phyloP scores from a whole-genome alignment of 2,888 invertebrate genomes.

The Halictus ligatus region DNA sequence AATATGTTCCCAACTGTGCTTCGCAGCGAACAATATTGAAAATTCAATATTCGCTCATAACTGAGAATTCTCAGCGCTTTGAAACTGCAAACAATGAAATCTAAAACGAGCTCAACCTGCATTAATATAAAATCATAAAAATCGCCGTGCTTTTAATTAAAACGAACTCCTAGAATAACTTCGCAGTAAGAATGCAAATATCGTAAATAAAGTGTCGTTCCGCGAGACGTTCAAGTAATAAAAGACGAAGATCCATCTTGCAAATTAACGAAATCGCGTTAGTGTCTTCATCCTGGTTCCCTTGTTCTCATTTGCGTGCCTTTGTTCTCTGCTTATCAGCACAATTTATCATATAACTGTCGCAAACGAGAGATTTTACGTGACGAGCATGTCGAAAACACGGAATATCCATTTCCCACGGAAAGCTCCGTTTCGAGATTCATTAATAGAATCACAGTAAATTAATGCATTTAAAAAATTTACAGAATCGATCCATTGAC shows the following conservation, averaged over 20 bases:
- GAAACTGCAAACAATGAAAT: constrained; percentile 1
- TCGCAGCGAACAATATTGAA: background rate
- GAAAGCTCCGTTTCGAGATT: background rate
- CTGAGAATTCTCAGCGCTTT: background rate
- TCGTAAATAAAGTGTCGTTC: background rate
- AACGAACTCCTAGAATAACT: background rate
- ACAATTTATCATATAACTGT: background rate
- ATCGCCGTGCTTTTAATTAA: background rate
- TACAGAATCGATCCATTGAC: background rate
- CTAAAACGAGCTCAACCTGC: background rate
- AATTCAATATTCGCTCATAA: constrained; percentile 7
- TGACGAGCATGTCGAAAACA: background rate
- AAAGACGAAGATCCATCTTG: background rate
- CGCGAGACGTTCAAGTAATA: background rate
- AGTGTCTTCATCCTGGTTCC: background rate
- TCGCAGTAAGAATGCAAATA: background rate
- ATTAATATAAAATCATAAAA: background rate
- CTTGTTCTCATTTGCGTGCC: background rate
- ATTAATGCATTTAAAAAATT: background rate
- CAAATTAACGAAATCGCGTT: background rate
- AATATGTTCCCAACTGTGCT: background rate
- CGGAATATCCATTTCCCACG: background rate
- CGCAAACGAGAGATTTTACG: background rate
- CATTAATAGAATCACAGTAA: background rate
- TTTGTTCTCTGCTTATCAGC: constrained; percentile 2